phyloP scores from a whole-genome alignment of 2,888 invertebrate species.

The Diaprepes abbreviatus region DNA sequence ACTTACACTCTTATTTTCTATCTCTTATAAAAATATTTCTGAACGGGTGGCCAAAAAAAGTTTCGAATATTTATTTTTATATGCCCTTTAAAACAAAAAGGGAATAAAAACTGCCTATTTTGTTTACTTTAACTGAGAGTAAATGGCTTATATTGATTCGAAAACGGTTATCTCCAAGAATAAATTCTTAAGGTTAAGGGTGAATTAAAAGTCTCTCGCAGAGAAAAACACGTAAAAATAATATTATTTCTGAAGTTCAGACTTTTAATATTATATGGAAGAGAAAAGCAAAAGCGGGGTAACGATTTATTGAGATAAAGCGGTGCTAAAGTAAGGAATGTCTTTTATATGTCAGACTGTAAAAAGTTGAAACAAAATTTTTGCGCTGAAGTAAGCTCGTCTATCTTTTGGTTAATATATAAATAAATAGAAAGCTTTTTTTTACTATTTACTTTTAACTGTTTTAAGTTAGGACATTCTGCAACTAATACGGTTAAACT shows the following conservation, averaged over 20 bases:
- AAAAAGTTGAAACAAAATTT: too few relatives aligned
- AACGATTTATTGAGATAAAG: not conserved
- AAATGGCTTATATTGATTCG: constrained; percentile 42
- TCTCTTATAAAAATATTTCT: constrained; percentile 37
- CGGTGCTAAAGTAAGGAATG: not conserved
- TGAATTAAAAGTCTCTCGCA: constrained; percentile 30
- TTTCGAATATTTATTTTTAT: constrained; percentile 48
- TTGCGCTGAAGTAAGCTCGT: too few relatives aligned
- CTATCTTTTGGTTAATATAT: too few relatives aligned
- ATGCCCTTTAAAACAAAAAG: constrained; percentile 46
- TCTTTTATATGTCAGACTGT: too few relatives aligned
- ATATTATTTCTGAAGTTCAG: not conserved
- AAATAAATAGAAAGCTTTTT: too few relatives aligned
- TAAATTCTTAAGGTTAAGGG: constrained; percentile 45
- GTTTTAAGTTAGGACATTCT: too few relatives aligned
- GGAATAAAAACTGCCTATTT: constrained; percentile 43
- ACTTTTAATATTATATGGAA: constrained; percentile 2
- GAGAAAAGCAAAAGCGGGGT: not conserved
- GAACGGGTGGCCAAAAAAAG: constrained; percentile 36
- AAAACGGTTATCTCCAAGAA: constrained; percentile 37
- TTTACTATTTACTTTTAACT: too few relatives aligned
- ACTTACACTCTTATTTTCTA: constrained; percentile 25
- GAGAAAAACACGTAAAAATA: constrained; percentile 1
- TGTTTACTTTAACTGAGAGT: constrained; percentile 42
- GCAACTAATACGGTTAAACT: too few relatives aligned